Percentiles rank a stretch among this genome's conserved stretches.
Evolutionary conservation across 2,888 invertebrate species (phyloP).

Genomic region (Sesia bembeciformis): DNA sequence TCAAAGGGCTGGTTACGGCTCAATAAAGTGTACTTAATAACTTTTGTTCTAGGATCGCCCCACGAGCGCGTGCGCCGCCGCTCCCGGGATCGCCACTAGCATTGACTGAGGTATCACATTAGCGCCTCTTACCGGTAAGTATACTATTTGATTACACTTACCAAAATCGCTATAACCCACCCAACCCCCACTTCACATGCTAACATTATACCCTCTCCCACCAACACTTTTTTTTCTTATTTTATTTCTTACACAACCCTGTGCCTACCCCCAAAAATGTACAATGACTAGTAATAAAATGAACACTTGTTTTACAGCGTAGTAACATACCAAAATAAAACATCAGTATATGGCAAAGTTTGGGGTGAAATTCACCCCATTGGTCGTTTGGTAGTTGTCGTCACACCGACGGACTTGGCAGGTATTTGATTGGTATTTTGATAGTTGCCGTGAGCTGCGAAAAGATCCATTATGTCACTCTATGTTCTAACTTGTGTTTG

Average conservation of each 20-base stretch:
- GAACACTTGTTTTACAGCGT: slow-evolving; percentile 71
- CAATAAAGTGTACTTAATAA: background rate
- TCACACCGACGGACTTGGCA: slow-evolving; percentile 70
- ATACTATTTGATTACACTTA: slow-evolving; percentile 12
- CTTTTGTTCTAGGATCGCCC: slow-evolving; percentile 36
- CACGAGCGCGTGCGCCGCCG: slow-evolving; percentile 60
- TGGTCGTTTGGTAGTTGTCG: slow-evolving; percentile 67
- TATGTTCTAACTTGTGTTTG: background rate
- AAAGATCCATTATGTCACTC: background rate
- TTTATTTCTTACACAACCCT: background rate
- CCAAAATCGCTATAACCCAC: slow-evolving; percentile 1
- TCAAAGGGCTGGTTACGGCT: background rate
- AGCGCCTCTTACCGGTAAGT: slow-evolving; percentile 66
- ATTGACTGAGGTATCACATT: slow-evolving; percentile 72
- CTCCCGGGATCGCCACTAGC: slow-evolving; percentile 65
- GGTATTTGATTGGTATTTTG: slow-evolving; percentile 73
- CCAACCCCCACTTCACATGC: slow-evolving; percentile 4
- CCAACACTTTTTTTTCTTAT: background rate
- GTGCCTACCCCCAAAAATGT: slow-evolving; percentile 20
- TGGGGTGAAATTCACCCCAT: slow-evolving; percentile 53
- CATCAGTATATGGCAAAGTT: slow-evolving; percentile 67
- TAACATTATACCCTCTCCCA: slow-evolving; percentile 1
- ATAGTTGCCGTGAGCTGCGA: slow-evolving; percentile 35
- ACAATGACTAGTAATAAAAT: slow-evolving; percentile 61
- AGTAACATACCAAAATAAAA: slow-evolving; percentile 67